These are phyloP conservation scores for Ceratoteleas bidentatus DNA, from an alignment of 1,140 invertebrate genomes.

Conservation along the genomic window DNA sequence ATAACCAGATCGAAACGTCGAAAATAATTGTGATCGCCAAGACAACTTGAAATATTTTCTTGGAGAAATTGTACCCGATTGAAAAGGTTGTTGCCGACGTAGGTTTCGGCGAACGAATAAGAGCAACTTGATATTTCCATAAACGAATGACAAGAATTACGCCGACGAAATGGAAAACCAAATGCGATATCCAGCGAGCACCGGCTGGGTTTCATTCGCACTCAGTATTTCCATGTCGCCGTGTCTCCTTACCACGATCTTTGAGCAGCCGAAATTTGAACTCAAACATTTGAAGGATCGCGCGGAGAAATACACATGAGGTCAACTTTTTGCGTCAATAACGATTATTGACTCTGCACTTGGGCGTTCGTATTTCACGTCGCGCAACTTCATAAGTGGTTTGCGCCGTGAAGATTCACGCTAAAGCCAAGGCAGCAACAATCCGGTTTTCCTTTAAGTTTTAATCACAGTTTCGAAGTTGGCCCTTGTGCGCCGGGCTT, in stretches of 20 bases:
- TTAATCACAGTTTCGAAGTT: slow-evolving; percentile 69
- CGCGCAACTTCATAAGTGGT: slow-evolving; percentile 62
- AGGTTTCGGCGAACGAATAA: too few species aligned
- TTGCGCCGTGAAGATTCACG: slow-evolving; percentile 55
- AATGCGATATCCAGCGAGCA: too few species aligned
- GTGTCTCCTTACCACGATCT: neutral
- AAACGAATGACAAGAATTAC: too few species aligned
- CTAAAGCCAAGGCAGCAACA: slow-evolving; percentile 57
- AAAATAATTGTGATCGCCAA: too few species aligned
- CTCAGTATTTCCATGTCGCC: neutral
- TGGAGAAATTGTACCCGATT: too few species aligned
- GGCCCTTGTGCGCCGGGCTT: slow-evolving; percentile 39
- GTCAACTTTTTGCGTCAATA: slow-evolving; percentile 45
- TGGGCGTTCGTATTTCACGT: slow-evolving; percentile 55
- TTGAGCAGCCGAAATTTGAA: slow-evolving; percentile 15
- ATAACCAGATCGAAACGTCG: too few species aligned
- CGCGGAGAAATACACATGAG: slow-evolving; percentile 23
- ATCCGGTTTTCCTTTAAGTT: slow-evolving; percentile 70
- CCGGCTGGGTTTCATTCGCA: neutral
- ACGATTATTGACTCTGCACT: slow-evolving; percentile 49
- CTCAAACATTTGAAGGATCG: slow-evolving; percentile 31
- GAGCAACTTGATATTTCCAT: too few species aligned
- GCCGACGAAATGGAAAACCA: too few species aligned
- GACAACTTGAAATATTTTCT: too few species aligned
- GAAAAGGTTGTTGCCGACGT: too few species aligned